Conservation (phyloP, 2,113 vertebrate species). For the Gobio gobio region DNA sequence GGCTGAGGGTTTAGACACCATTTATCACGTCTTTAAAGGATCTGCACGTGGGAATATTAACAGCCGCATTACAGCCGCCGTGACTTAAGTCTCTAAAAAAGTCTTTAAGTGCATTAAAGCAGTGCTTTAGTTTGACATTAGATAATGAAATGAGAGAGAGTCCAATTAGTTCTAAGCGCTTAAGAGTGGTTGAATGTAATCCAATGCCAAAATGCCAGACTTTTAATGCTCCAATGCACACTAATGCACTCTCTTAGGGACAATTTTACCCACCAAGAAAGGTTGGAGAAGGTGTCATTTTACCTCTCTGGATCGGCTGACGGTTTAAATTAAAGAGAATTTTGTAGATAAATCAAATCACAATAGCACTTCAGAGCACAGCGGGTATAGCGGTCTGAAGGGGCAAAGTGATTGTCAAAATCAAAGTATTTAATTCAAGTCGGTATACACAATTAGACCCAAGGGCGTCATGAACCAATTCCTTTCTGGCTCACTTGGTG, state of each 20-base stretch:
- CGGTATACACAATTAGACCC: constrained; percentile 15
- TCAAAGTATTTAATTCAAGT: constrained; percentile 6
- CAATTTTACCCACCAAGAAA: constrained; percentile 27
- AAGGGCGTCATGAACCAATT: background rate
- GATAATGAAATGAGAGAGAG: constrained; percentile 41
- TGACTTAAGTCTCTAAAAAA: constrained; percentile 53
- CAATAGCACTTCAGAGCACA: constrained; percentile 5
- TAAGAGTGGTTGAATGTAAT: constrained; percentile 33
- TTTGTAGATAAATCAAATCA: constrained; percentile 40
- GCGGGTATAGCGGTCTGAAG: background rate
- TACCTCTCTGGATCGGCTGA: constrained; percentile 9
- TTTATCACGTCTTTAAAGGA: constrained; percentile 65
- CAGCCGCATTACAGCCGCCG: constrained; percentile 37
- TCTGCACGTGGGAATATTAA: constrained; percentile 61
- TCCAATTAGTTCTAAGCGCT: constrained; percentile 29
- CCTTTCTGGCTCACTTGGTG: constrained; percentile 1
- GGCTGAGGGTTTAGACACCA: constrained; percentile 54
- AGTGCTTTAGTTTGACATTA: constrained; percentile 52
- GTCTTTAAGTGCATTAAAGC: constrained; percentile 58
- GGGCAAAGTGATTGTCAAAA: background rate
- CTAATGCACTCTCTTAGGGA: constrained; percentile 38
- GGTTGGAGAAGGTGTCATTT: constrained; percentile 20
- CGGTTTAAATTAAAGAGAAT: constrained; percentile 20
- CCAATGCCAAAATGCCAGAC: constrained; percentile 27
- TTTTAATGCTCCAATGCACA: constrained; percentile 29